Conservation (phyloP, 2,888 invertebrate species). For the Elaeidobius kamerunicus region DNA sequence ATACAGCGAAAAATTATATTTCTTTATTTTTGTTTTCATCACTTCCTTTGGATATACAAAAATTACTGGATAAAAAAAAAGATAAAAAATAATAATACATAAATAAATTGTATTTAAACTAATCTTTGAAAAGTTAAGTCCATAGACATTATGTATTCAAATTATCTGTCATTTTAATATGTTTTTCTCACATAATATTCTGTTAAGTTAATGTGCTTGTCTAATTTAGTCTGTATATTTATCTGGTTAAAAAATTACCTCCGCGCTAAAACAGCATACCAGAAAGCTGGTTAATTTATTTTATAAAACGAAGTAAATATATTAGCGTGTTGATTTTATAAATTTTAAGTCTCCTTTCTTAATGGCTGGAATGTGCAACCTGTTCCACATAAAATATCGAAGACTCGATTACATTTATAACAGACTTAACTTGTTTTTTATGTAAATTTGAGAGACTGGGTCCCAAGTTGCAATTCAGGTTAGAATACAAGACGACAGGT, state of each 20-base stretch:
- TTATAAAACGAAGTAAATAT: constrained; percentile 3
- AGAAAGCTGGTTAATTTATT: constrained; percentile 12
- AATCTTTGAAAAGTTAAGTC: too few species aligned
- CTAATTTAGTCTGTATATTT: too few species aligned
- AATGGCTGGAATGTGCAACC: constrained; percentile 14
- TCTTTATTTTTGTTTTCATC: too few species aligned
- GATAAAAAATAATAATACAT: too few species aligned
- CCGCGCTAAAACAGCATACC: constrained; percentile 14
- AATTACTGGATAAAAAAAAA: too few species aligned
- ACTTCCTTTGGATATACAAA: too few species aligned
- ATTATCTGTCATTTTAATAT: not conserved
- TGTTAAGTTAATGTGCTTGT: too few species aligned
- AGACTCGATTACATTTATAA: constrained; percentile 10
- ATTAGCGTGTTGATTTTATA: constrained; percentile 22
- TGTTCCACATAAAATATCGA: constrained; percentile 9
- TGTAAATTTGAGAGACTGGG: too few species aligned
- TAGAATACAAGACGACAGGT: constrained; percentile 7
- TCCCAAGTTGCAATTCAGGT: not conserved
- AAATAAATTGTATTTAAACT: too few species aligned
- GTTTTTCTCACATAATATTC: not conserved
- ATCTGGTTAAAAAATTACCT: too few species aligned
- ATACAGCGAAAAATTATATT: too few species aligned
- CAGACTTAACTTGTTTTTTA: constrained; percentile 14
- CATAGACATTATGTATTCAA: too few species aligned
- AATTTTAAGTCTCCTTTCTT: constrained; percentile 17